Conservation (phyloP, 2,113 vertebrate genomes). For the Nothobranchius kuhntae region DNA sequence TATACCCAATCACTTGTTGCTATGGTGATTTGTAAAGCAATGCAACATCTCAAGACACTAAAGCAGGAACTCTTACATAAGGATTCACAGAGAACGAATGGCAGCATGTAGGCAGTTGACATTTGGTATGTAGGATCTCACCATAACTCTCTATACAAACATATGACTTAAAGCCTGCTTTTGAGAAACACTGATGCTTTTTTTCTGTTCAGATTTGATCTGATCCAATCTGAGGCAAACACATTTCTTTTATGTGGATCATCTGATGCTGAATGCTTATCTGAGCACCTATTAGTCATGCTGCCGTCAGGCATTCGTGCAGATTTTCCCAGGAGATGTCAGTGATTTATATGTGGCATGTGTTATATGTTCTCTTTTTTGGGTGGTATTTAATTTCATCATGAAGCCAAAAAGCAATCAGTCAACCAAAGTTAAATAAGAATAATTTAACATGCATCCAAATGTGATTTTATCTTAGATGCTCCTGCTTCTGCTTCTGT, state of each 20-base stretch:
- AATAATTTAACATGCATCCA: slow-evolving; percentile 8
- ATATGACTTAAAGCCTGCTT: slow-evolving; percentile 7
- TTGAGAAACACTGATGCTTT: background rate
- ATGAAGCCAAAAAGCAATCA: too few relatives aligned
- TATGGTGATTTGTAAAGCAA: slow-evolving; percentile 8
- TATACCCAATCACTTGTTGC: slow-evolving; percentile 31
- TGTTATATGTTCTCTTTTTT: background rate
- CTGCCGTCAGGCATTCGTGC: slow-evolving; percentile 3
- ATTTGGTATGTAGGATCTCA: slow-evolving; percentile 7
- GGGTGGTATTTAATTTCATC: too few relatives aligned
- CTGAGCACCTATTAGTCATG: slow-evolving; percentile 28
- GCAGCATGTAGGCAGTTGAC: slow-evolving; percentile 11
- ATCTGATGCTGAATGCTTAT: slow-evolving; percentile 15
- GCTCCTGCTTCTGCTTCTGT: background rate
- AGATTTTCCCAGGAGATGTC: slow-evolving; percentile 9
- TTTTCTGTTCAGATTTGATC: background rate
- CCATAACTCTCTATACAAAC: slow-evolving; percentile 1
- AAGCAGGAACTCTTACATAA: background rate
- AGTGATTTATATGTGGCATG: background rate
- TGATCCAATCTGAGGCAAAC: slow-evolving; percentile 2
- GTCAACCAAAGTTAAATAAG: too few relatives aligned
- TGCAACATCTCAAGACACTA: background rate
- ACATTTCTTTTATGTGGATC: slow-evolving; percentile 1
- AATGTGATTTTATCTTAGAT: slow-evolving; percentile 6
- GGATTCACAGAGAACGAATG: slow-evolving; percentile 13